Evolutionary conservation across 2,113 vertebrate genomes (phyloP), one percentile per base, ranked within the genome.

Genomic region (Hypomesus transpacificus): DNA sequence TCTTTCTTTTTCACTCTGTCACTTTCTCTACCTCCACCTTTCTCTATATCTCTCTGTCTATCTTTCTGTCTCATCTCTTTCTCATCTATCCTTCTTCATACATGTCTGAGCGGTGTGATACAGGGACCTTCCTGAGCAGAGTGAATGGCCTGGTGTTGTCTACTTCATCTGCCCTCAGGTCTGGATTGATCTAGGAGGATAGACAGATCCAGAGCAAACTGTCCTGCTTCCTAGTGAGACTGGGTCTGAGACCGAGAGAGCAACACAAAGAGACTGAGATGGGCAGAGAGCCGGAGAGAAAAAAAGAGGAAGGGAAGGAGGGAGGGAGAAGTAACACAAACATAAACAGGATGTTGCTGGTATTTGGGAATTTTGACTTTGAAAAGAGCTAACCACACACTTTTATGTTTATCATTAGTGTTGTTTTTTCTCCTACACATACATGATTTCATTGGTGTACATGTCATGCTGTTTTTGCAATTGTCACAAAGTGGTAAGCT

Each of bases 141-240:
- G 83, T 75, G 74, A 80, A 81, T 73, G 77, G 54, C 34, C 72
- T 4, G 1, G 46, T 74, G 78, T 81, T 70, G 63, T 31, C 63
- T 13, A 58, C 76, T 81, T 66, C 14, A 11, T 73, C 68, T 78
- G 76, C 83, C 82, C 77, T 62, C 61, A 2, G 78, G 73, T 69
- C 64, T 64, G 74, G 75, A 82, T 85, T 86, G 77, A 81, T 87
- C 82, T n/a, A n/a, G n/a, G n/a, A n/a, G n/a, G n/a, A n/a, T n/a
- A n/a, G n/a, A n/a, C n/a, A n/a, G n/a, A n/a, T n/a, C n/a, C n/a
- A n/a, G n/a, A n/a, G n/a, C 76, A 84, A 84, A 77, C 76, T 54
- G 71, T 76, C 50, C 20, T 54, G 4, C 3, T 68, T 62, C 54
- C 54, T 51, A 14, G n/a, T 14, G 7, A 63, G 50, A 51, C 34